phyloP scores from a whole-genome alignment of 2,113 vertebrate species.

The Anarhynchus alexandrinus region DNA sequence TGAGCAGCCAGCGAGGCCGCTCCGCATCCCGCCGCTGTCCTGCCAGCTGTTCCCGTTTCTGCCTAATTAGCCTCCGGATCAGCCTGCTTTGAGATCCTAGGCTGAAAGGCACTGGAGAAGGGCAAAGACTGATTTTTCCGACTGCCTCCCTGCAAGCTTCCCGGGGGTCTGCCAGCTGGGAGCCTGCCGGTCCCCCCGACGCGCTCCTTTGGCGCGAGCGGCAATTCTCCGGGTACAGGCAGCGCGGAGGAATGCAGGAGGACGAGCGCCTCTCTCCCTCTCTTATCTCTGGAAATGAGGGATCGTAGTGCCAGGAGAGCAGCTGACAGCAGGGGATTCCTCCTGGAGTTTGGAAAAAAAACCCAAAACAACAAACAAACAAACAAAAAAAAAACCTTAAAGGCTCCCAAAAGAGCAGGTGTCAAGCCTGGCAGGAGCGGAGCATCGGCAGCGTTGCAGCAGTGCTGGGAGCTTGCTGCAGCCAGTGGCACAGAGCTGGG shows the following conservation, averaged over 20 bases:
- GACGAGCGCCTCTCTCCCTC: background rate
- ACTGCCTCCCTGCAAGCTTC: background rate
- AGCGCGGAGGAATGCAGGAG: background rate
- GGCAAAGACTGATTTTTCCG: background rate
- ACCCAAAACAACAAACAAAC: background rate
- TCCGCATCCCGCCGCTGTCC: background rate
- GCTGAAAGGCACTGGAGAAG: conserved; percentile 28
- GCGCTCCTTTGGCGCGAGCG: background rate
- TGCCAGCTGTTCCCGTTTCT: conserved; percentile 18
- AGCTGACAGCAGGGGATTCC: background rate
- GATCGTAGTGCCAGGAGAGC: background rate
- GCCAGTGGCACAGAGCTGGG: background rate
- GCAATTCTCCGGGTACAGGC: background rate
- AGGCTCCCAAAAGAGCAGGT: background rate
- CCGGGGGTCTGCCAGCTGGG: background rate
- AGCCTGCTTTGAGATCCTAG: background rate
- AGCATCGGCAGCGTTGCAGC: rapidly evolving
- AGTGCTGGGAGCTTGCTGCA: background rate
- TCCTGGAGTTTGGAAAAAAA: background rate
- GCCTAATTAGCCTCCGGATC: background rate
- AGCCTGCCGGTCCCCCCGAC: background rate
- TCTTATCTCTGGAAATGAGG: background rate
- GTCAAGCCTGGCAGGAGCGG: background rate
- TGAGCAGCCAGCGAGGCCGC: background rate
- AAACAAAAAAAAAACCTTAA: background rate